phyloP scores from a whole-genome alignment of 2,113 vertebrate species.

The Eudyptes chrysolophus region DNA sequence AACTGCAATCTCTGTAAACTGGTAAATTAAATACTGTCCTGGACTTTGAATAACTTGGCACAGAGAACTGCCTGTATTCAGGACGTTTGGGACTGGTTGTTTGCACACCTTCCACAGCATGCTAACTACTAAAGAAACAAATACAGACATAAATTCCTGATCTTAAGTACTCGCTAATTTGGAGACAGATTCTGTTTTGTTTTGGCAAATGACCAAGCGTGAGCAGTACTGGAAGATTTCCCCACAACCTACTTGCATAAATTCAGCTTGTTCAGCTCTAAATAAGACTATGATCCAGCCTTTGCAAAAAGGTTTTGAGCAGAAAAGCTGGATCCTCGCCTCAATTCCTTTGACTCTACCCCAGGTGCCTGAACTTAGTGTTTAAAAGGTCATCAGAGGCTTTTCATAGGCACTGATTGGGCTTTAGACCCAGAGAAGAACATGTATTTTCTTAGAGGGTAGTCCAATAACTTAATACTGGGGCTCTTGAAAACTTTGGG shows the following conservation, averaged over 20 bases:
- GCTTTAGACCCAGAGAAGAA: not conserved
- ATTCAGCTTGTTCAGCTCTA: not conserved
- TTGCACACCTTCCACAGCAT: not conserved
- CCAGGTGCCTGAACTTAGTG: not conserved
- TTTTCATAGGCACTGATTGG: not conserved
- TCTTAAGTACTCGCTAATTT: not conserved
- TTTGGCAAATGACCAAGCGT: not conserved
- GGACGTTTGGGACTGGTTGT: not conserved
- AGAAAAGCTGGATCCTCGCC: not conserved
- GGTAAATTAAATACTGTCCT: not conserved
- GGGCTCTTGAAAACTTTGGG: not conserved
- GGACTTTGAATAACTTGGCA: not conserved
- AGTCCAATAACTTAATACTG: not conserved
- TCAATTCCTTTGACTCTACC: not conserved
- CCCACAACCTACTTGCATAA: not conserved
- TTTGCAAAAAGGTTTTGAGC: not conserved
- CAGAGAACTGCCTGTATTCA: not conserved
- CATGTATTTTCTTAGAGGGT: not conserved
- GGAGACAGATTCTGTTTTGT: constrained; percentile 3
- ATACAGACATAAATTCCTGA: not conserved
- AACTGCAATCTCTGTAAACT: not conserved
- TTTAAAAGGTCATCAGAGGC: not conserved
- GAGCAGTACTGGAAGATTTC: not conserved
- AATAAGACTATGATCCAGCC: not conserved
- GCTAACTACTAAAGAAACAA: not conserved